Base-by-base conservation (phyloP, 2,888 invertebrate species). In the Orchesellides sinensis region DNA sequence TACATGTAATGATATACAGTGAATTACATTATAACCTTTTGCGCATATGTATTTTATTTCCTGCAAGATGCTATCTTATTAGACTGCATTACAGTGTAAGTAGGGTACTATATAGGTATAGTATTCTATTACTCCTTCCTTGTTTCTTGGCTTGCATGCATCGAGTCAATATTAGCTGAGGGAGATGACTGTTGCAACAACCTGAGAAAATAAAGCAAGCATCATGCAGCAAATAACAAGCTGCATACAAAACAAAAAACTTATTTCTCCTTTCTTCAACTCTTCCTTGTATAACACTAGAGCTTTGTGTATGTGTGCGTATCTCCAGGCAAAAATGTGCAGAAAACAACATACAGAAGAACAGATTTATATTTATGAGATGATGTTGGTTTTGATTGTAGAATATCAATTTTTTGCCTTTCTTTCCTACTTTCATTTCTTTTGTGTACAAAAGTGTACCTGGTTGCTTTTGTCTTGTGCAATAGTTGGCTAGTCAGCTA, bases 301-400 rank as follows among this genome's bases (percentile, higher is more conserved):
- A n/a, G n/a, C n/a, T 63, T 61, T 63, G 19, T 23, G 5, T 65
- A 6, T 65, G 25, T 17, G 2, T 21, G 10, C 25, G 8, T 63
- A 32, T 66, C 75, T 75, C 40, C 27, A 56, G 56, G 66, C 75
- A 74, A 74, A 73, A 75, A 74, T 66, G 66, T 66, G 66, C 66
- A 75, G 66, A 75, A 75, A 75, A 45, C 29, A 29, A 66, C 29
- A 56, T 14, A n/a, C 10, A 40, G n/a, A 10, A 66, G 66, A 75
- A 61, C 66, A 75, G 75, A 75, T 75, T 75, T 75, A 75, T 75
- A 75, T 75, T 75, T 75, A 75, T 75, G 75, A 75, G 75, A 75
- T 75, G 75, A 66, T 66, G 66, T 65, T 66, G 56, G 66, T 54
- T 66, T 75, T 75, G 66, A 75, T 75, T 75, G 75, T 75, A 45